A percentile compares a stretch with the other conserved stretches of the same genome.
Conservation (phyloP, 2,888 invertebrate species). For the Drosophila testacea region DNA sequence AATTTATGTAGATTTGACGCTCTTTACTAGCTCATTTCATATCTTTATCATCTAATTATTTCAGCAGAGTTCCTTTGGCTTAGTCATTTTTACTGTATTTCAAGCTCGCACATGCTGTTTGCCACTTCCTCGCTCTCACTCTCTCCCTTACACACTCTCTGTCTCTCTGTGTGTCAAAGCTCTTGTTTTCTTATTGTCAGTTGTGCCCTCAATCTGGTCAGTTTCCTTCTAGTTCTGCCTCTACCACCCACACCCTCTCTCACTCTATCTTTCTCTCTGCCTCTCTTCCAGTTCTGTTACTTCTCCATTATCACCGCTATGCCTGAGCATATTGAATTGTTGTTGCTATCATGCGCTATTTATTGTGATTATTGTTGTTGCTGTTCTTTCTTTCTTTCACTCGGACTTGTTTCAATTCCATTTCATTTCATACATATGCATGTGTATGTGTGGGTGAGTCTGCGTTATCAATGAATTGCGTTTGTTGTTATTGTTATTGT, state of each 20-base stretch:
- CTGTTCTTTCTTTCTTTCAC: slow-evolving; percentile 54
- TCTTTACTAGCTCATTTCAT: slow-evolving; percentile 1
- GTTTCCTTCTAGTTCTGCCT: slow-evolving; percentile 11
- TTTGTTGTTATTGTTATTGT: slow-evolving; percentile 10
- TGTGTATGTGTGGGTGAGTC: slow-evolving; percentile 39
- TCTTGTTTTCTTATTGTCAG: slow-evolving; percentile 30
- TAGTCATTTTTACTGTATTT: slow-evolving; percentile 1
- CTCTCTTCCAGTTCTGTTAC: slow-evolving; percentile 28
- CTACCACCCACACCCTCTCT: slow-evolving; percentile 1
- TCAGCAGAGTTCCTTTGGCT: slow-evolving; percentile 28
- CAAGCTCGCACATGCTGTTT: slow-evolving; percentile 2
- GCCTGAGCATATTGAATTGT: slow-evolving; percentile 10
- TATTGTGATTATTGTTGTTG: slow-evolving; percentile 40
- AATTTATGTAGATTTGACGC: no score
- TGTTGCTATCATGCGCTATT: slow-evolving; percentile 33
- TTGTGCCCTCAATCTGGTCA: slow-evolving; percentile 44
- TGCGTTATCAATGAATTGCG: slow-evolving; percentile 70
- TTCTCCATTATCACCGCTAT: slow-evolving; percentile 45
- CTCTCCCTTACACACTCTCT: not conserved
- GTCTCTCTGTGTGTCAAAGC: slow-evolving; percentile 5
- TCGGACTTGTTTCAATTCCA: slow-evolving; percentile 71
- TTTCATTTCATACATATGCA: slow-evolving; percentile 32
- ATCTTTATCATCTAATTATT: slow-evolving; percentile 47
- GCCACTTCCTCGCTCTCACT: not conserved
- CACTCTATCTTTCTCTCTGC: not conserved